Evolutionary conservation across 1,140 invertebrate species (phyloP).

Genomic region (Calliphora vicina): DNA sequence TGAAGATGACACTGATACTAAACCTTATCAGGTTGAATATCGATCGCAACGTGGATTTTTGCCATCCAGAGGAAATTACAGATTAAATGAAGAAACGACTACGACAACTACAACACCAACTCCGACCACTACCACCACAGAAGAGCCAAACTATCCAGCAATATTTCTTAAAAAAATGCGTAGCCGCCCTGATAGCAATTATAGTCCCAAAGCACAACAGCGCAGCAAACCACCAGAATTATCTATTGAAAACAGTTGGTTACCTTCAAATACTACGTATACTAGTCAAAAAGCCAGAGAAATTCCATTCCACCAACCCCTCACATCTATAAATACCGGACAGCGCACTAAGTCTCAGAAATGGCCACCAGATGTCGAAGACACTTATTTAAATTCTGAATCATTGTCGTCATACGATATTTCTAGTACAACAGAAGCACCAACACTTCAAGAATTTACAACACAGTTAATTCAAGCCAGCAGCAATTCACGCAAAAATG

Average conservation of each 20-base stretch:
- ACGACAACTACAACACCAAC: constrained; percentile 35
- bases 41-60: not conserved
- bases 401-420: not conserved
- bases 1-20: not conserved
- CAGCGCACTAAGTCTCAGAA: constrained; percentile 8
- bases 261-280: constrained; percentile 5
- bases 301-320: not conserved
- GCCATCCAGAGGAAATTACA: constrained; percentile 45
- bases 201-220: not conserved
- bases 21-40: not conserved
- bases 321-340: not conserved
- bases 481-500: constrained; percentile 3
- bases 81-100: not conserved
- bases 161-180: constrained; percentile 51
- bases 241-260: not conserved
- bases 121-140: constrained; percentile 46
- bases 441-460: not conserved
- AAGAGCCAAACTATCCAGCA: constrained; percentile 54
- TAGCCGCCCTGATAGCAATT: constrained; percentile 39
- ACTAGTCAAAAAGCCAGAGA: not conserved
- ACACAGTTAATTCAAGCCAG: not conserved
- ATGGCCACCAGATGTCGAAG: constrained; percentile 24
- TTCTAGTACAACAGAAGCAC: not conserved
- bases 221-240: not conserved
- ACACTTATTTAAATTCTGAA: not conserved